phyloP scores from a whole-genome alignment of 2,888 invertebrate genomes.

The Cryptosula pallasiana region DNA sequence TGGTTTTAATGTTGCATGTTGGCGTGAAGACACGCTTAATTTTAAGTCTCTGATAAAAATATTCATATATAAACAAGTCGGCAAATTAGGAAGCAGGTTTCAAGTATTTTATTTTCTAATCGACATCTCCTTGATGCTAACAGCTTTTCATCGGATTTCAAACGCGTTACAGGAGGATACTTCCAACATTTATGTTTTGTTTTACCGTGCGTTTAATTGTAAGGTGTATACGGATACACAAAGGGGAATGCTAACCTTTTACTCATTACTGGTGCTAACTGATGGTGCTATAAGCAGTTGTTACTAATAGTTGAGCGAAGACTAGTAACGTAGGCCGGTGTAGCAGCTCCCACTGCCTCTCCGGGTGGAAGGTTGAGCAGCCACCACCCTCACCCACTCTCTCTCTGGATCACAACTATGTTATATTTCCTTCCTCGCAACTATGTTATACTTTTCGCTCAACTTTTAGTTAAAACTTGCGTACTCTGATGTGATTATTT shows the following conservation, averaged over 20 bases:
- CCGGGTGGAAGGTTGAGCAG: slow-evolving; percentile 19
- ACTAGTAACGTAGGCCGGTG: slow-evolving; percentile 14
- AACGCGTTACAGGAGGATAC: neutral
- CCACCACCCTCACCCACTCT: neutral
- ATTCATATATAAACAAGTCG: neutral
- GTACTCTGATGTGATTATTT: slow-evolving; percentile 21
- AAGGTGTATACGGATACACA: neutral
- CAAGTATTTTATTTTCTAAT: neutral
- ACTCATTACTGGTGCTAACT: slow-evolving; percentile 1
- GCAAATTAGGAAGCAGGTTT: neutral
- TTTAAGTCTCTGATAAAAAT: neutral
- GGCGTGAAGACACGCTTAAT: neutral
- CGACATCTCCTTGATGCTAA: neutral
- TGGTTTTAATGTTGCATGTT: neutral
- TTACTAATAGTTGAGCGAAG: neutral
- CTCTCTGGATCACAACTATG: neutral
- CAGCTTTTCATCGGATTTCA: neutral
- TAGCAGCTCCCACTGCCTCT: slow-evolving; percentile 15
- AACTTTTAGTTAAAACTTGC: slow-evolving; percentile 20
- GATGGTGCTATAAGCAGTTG: slow-evolving; percentile 22
- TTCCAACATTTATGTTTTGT: too few relatives aligned
- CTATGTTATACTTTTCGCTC: slow-evolving; percentile 11
- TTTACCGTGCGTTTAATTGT: too few relatives aligned
- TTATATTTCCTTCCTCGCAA: neutral
- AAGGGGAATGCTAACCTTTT: neutral